phyloP scores from a whole-genome alignment of 2,113 vertebrate species.

The Festucalex cinctus region DNA sequence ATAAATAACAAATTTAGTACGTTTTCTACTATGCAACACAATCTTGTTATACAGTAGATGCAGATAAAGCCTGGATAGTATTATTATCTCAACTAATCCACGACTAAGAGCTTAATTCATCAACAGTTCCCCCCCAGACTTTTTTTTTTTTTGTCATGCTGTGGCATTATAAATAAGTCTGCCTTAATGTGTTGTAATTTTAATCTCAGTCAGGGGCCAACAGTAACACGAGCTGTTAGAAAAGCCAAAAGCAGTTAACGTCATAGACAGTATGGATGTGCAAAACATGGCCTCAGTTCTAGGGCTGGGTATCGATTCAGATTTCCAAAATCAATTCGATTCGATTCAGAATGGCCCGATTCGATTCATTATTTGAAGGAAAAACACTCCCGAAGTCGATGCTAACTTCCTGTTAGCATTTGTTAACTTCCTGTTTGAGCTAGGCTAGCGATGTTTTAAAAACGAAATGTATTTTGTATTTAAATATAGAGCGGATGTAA shows the following conservation, averaged over 20 bases:
- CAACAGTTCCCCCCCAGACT: constrained; percentile 5
- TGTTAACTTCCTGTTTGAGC: too few species aligned
- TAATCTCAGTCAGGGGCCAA: constrained; percentile 47
- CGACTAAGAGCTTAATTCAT: constrained; percentile 39
- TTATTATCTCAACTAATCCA: constrained; percentile 21
- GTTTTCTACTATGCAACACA: constrained; percentile 6
- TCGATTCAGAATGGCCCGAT: too few species aligned
- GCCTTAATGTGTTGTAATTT: constrained; percentile 55
- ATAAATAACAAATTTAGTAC: constrained; percentile 9
- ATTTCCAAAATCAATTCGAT: too few species aligned
- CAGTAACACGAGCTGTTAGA: constrained; percentile 40
- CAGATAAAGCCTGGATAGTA: constrained; percentile 18
- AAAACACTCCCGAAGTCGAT: too few species aligned
- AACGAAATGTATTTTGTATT: too few species aligned
- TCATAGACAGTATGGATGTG: constrained; percentile 7
- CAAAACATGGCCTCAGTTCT: constrained; percentile 1
- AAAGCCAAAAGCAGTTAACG: constrained; percentile 39
- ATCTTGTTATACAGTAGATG: constrained; percentile 5
- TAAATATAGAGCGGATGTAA: too few species aligned
- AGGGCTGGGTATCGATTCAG: too few species aligned
- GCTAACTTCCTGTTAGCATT: too few species aligned
- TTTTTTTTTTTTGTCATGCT: constrained; percentile 15
- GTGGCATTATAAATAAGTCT: constrained; percentile 49
- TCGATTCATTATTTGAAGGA: too few species aligned
- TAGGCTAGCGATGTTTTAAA: too few species aligned